These are phyloP conservation scores for Plagiodera versicolora DNA, from an alignment of 2,888 invertebrate genomes.

Conservation along the genomic window DNA sequence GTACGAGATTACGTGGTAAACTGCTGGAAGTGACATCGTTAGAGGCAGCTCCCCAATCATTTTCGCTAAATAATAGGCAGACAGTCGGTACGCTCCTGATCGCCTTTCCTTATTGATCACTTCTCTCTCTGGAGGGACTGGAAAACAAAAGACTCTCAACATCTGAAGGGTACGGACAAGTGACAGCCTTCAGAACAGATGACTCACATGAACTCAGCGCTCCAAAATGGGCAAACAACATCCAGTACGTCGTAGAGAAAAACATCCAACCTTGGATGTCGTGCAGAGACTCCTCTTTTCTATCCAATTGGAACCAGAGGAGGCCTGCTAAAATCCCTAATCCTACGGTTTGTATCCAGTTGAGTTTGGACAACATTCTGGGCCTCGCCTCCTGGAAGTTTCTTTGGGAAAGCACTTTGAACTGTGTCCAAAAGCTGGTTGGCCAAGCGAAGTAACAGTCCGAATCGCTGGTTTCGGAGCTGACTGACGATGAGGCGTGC, in stretches of 20 bases:
- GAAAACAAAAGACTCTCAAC: conserved; percentile 30
- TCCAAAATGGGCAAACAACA: conserved; percentile 77
- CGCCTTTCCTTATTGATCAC: conserved; percentile 79
- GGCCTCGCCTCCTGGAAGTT: conserved; percentile 77
- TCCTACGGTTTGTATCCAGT: conserved; percentile 76
- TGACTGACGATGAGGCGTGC: conserved; percentile 65
- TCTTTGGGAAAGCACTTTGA: conserved; percentile 72
- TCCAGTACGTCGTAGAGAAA: conserved; percentile 82
- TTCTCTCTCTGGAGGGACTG: conserved; percentile 78
- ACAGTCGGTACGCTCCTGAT: conserved; percentile 76
- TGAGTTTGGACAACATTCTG: conserved; percentile 74
- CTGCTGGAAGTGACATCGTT: conserved; percentile 72
- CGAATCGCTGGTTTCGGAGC: conserved; percentile 62
- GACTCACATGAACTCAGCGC: conserved; percentile 77
- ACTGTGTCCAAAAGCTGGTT: conserved; percentile 79
- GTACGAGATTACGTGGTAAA: conserved; percentile 76
- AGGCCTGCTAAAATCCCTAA: conserved; percentile 73
- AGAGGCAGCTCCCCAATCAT: conserved; percentile 79
- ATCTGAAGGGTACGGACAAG: not conserved
- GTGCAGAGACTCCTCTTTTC: conserved; percentile 72
- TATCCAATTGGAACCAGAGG: conserved; percentile 77
- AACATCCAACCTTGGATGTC: conserved; percentile 85
- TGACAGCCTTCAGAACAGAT: not conserved
- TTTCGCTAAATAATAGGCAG: conserved; percentile 80
- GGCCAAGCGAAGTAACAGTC: conserved; percentile 70